Conservation (phyloP, 1,140 invertebrate species). For the Cydia pomonella region DNA sequence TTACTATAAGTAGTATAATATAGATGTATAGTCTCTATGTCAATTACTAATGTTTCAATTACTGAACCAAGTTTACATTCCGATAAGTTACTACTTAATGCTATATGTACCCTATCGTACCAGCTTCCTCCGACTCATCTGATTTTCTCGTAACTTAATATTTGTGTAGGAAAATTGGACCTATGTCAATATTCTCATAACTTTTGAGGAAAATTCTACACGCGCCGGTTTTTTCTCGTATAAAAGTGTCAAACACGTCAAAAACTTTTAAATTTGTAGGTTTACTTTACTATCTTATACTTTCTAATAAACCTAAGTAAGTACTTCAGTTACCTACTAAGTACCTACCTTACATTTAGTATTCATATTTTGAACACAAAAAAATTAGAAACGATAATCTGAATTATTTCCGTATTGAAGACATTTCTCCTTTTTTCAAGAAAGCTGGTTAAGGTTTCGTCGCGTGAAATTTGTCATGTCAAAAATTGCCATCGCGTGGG, state of each 20-base stretch:
- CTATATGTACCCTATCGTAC: background rate
- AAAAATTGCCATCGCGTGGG: no score
- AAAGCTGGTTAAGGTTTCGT: no score
- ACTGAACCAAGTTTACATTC: no score
- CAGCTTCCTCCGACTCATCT: background rate
- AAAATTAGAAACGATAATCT: no score
- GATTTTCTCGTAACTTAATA: constrained; percentile 23
- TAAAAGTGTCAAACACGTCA: constrained; percentile 21
- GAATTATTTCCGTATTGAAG: no score
- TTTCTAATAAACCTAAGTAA: background rate
- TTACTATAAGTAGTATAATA: no score
- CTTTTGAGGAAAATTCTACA: constrained; percentile 7
- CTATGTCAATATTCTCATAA: constrained; percentile 29
- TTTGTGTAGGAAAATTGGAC: constrained; percentile 27
- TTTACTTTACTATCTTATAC: background rate
- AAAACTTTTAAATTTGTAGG: background rate
- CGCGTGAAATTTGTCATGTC: no score
- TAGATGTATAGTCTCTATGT: no score
- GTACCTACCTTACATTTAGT: background rate
- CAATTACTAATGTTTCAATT: no score
- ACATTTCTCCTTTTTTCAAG: no score
- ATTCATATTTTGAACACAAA: no score
- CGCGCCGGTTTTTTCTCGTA: background rate
- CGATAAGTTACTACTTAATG: no score
- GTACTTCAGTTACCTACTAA: background rate